These are phyloP conservation scores for Pollenia angustigena DNA, from an alignment of 2,888 invertebrate genomes.

Conservation along the genomic window DNA sequence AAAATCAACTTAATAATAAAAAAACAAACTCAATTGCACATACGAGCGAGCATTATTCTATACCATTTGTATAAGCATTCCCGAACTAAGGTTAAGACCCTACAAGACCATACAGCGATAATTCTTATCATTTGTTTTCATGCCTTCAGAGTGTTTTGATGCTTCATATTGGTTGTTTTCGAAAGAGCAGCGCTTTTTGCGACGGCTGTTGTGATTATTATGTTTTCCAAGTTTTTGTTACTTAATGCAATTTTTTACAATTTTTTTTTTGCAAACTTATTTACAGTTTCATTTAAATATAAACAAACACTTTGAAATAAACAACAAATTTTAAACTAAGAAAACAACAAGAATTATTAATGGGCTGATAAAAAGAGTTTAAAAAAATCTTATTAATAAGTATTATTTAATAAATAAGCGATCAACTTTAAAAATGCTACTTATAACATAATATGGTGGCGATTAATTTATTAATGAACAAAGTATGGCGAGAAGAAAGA, in stretches of 20 bases:
- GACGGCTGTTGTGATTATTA: background rate
- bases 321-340: conserved; percentile 5
- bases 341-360: background rate
- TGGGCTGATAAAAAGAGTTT: conserved; percentile 3
- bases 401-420: background rate
- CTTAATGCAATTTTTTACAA: conserved; percentile 53
- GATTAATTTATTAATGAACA: too few species aligned
- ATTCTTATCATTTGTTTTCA: conserved; percentile 77
- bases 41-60: background rate
- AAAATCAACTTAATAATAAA: conserved; percentile 30
- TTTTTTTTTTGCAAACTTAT: conserved; percentile 46
- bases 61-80: conserved; percentile 12
- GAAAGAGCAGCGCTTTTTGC: conserved; percentile 16
- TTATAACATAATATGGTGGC: too few species aligned
- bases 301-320: background rate
- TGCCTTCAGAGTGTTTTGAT: conserved; percentile 9
- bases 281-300: conserved; percentile 27
- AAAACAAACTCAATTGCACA: too few species aligned
- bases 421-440: background rate
- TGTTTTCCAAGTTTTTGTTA: conserved; percentile 13
- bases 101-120: conserved; percentile 79
- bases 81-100: conserved; percentile 80
- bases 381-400: background rate
- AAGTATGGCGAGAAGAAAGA: background rate
- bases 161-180: conserved; percentile 12